phyloP scores from a whole-genome alignment of 2,888 invertebrate species.

The Peribatodes rhomboidaria region DNA sequence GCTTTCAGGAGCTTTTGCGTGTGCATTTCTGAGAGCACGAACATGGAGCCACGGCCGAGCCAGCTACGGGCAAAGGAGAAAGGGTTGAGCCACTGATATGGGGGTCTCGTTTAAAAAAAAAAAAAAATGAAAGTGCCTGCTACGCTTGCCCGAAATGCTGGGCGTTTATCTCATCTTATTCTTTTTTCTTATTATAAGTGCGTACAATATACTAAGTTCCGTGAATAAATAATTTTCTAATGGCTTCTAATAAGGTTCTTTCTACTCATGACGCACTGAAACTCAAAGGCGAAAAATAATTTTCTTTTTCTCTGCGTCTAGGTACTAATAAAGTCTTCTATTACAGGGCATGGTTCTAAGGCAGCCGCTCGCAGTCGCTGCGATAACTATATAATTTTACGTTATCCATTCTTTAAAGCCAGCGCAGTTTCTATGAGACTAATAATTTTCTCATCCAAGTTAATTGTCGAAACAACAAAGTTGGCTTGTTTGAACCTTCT shows the following conservation, averaged over 20 bases:
- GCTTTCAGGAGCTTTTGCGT: constrained; percentile 88
- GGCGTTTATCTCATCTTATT: too few relatives aligned
- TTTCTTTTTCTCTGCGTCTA: neutral
- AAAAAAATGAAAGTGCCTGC: too few relatives aligned
- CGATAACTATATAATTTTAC: constrained; percentile 14
- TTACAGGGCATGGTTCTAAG: constrained; percentile 35
- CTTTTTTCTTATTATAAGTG: too few relatives aligned
- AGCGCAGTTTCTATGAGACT: constrained; percentile 61
- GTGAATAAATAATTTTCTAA: neutral
- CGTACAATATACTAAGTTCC: neutral
- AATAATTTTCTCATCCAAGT: constrained; percentile 75
- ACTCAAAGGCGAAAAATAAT: neutral
- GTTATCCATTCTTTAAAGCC: constrained; percentile 59
- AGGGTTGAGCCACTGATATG: neutral
- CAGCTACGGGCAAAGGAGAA: constrained; percentile 82
- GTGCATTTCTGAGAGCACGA: constrained; percentile 95
- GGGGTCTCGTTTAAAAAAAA: too few relatives aligned
- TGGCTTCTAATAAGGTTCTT: neutral
- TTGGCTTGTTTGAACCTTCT: constrained; percentile 69
- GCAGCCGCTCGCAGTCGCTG: constrained; percentile 46
- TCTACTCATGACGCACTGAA: neutral
- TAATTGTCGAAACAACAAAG: constrained; percentile 77
- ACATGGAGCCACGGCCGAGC: constrained; percentile 98
- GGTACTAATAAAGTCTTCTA: constrained; percentile 41
- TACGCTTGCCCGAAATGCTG: too few relatives aligned